Percentiles rank a stretch among this genome's conserved stretches.
These are phyloP conservation scores for Platichthys flesus DNA, from an alignment of 2,113 vertebrate genomes.

Conservation along the genomic window DNA sequence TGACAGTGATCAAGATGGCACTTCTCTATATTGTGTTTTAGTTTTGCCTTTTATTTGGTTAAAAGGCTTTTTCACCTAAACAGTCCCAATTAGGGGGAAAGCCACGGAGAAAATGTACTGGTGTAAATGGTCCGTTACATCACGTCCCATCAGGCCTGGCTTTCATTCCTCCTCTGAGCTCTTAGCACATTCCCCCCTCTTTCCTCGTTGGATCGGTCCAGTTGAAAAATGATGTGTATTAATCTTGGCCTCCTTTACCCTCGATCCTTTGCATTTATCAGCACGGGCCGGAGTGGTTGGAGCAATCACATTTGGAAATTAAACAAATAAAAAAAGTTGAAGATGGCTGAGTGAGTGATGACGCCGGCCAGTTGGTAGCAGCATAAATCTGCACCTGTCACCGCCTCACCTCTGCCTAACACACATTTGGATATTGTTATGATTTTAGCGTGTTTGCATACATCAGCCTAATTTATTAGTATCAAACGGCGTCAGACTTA, in stretches of 20 bases:
- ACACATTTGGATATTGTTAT: conserved; percentile 74
- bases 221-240: conserved; percentile 70
- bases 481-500: conserved; percentile 77
- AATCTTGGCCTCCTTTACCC: conserved; percentile 64
- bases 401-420: conserved; percentile 43
- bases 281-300: conserved; percentile 53
- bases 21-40: conserved; percentile 18
- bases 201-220: conserved; percentile 21
- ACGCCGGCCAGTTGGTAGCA: conserved; percentile 49
- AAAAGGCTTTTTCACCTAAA: conserved; percentile 47
- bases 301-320: conserved; percentile 77
- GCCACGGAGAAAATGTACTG: conserved; percentile 19
- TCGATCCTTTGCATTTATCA: conserved; percentile 72
- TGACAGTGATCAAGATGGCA: conserved; percentile 16
- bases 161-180: conserved; percentile 55
- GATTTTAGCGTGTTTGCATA: conserved; percentile 77
- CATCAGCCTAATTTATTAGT: conserved; percentile 82
- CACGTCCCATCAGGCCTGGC: conserved; percentile 35
- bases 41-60: conserved; percentile 46
- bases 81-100: conserved; percentile 2
- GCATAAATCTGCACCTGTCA: conserved; percentile 70
- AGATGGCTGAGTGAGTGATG: conserved; percentile 76
- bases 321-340: conserved; percentile 75
- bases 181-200: conserved; percentile 45
- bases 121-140: conserved; percentile 27